Conservation (phyloP, 2,888 invertebrate species). For the Anorthoa munda region DNA sequence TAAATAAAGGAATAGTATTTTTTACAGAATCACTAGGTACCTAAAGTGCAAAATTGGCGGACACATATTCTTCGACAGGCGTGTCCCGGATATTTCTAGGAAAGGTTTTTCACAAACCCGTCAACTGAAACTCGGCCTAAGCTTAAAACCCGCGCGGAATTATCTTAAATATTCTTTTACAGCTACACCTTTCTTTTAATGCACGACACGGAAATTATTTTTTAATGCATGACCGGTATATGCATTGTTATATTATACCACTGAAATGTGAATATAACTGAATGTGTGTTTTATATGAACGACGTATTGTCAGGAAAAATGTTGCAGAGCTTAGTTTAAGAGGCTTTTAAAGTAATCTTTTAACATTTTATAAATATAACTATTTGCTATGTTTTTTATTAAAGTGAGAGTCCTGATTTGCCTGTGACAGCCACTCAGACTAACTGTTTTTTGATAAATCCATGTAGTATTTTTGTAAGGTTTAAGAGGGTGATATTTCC, state of each 20-base stretch:
- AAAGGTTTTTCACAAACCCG: neutral
- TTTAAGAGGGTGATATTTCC: neutral
- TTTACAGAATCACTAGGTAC: neutral
- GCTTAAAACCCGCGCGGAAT: conserved; percentile 7
- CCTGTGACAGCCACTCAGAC: neutral
- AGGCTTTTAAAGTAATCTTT: conserved; percentile 17
- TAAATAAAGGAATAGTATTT: neutral
- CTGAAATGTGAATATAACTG: conserved; percentile 25
- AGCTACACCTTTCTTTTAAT: conserved; percentile 28
- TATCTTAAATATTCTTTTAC: conserved; percentile 46
- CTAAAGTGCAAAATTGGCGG: neutral
- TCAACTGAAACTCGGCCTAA: conserved; percentile 4
- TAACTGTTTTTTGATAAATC: neutral
- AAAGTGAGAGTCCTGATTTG: neutral
- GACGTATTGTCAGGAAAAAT: conserved; percentile 19
- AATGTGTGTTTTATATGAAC: conserved; percentile 13
- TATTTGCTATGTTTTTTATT: neutral
- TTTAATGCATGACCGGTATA: conserved; percentile 44
- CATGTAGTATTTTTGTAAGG: neutral
- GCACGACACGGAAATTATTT: conserved; percentile 31
- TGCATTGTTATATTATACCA: conserved; percentile 21
- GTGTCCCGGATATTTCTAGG: neutral
- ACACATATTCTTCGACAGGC: neutral
- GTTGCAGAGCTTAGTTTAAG: conserved; percentile 14
- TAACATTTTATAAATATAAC: neutral